phyloP scores from a whole-genome alignment of 2,888 invertebrate species.

The Hermodice carunculata region DNA sequence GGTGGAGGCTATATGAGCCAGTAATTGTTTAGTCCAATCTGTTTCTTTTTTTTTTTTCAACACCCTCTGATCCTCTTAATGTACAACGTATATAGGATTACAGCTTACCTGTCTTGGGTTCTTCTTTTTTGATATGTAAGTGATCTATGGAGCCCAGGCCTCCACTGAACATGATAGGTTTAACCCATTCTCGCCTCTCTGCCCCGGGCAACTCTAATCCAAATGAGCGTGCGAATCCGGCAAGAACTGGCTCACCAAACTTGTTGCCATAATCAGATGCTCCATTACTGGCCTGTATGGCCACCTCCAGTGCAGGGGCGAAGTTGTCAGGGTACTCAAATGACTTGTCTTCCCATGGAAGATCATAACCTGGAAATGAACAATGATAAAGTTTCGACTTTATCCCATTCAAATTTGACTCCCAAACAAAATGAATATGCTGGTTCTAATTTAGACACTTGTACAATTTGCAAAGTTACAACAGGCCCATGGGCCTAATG shows the following conservation, averaged over 20 bases:
- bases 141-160: constrained; percentile 94
- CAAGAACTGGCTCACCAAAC: constrained; percentile 95
- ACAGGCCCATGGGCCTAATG: no score
- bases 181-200: constrained; percentile 91
- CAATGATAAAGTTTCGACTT: no score
- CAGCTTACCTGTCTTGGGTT: constrained; percentile 78
- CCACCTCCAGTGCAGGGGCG: constrained; percentile 88
- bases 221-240: constrained; percentile 92
- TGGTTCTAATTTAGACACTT: no score
- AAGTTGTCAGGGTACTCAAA: constrained; percentile 88
- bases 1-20: no score
- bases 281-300: constrained; percentile 96
- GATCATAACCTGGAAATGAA: constrained; percentile 82
- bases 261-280: constrained; percentile 99
- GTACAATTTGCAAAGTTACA: no score
- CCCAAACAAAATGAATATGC: no score
- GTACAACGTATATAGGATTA: neutral
- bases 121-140: constrained; percentile 82
- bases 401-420: no score
- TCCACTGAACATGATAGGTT: constrained; percentile 99
- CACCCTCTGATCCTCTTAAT: no score
- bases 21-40: no score
- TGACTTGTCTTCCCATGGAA: constrained; percentile 87
- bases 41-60: no score
- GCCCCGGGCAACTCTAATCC: constrained; percentile 78